A percentile compares a stretch with the other conserved stretches of the same genome.
phyloP scores from a whole-genome alignment of 1,140 invertebrate genomes.

The Rhizoglyphus robini region DNA sequence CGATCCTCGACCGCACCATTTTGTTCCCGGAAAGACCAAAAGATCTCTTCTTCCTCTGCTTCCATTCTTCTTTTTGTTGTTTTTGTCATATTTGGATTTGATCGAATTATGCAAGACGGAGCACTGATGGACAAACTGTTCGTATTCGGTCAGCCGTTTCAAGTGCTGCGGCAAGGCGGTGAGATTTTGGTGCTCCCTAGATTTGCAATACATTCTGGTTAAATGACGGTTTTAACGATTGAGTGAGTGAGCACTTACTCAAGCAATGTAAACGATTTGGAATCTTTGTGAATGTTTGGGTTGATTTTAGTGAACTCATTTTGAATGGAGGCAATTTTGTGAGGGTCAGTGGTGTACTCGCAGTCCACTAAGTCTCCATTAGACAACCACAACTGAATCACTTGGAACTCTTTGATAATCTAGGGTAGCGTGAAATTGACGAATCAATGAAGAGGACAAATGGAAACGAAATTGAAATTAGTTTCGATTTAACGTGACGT shows the following conservation, averaged over 20 bases:
- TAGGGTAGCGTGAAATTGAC: background rate
- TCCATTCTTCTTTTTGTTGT: background rate
- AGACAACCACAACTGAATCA: conserved; percentile 20
- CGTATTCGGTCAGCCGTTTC: conserved; percentile 9
- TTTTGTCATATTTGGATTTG: background rate
- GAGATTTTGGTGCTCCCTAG: conserved; percentile 1
- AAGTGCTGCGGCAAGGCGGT: background rate
- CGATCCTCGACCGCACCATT: conserved; percentile 72
- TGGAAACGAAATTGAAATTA: too few species aligned
- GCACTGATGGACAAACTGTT: background rate
- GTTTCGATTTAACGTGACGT: too few species aligned
- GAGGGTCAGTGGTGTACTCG: conserved; percentile 13
- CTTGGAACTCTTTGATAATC: conserved; percentile 6
- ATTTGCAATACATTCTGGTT: background rate
- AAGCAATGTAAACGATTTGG: background rate
- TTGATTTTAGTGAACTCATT: conserved; percentile 1
- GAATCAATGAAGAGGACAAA: background rate
- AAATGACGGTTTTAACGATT: too few species aligned
- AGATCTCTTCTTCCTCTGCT: conserved; percentile 34
- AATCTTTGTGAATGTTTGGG: background rate
- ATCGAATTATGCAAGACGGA: background rate
- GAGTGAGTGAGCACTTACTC: conserved; percentile 10
- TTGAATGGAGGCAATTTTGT: background rate
- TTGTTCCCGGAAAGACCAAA: conserved; percentile 59
- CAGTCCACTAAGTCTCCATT: conserved; percentile 20